A percentile compares a stretch with the other conserved stretches of the same genome.
phyloP scores from a whole-genome alignment of 2,797 vertebrate genomes.

The Micropoecilia bifurca region DNA sequence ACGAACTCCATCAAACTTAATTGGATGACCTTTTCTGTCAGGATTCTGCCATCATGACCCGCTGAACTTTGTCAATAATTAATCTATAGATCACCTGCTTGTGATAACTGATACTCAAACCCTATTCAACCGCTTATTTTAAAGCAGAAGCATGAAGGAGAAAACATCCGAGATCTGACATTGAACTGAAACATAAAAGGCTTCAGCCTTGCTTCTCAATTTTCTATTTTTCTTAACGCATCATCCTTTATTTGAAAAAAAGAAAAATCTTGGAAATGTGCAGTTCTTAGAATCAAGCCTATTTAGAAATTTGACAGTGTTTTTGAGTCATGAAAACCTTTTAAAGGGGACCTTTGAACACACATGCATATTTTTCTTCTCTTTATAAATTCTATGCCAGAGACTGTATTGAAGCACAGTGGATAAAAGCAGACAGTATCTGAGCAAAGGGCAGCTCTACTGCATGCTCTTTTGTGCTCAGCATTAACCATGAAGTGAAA shows the following conservation, averaged over 20 bases:
- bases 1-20: constrained; percentile 13
- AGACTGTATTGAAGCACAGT: constrained; percentile 40
- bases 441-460: constrained; percentile 32
- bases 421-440: constrained; percentile 42
- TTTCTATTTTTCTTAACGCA: constrained; percentile 9
- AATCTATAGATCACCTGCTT: constrained; percentile 4
- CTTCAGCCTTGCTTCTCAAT: constrained; percentile 3
- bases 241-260: background rate
- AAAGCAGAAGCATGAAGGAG: background rate
- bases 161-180: background rate
- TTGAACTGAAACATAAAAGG: constrained; percentile 16
- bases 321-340: background rate
- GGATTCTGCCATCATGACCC: constrained; percentile 10
- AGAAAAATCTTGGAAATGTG: constrained; percentile 4
- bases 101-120: background rate
- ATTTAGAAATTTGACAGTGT: constrained; percentile 3
- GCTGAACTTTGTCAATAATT: constrained; percentile 32
- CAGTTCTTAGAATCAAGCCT: constrained; percentile 1
- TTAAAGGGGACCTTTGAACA: constrained; percentile 27
- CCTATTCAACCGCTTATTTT: background rate
- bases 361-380: background rate
- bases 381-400: constrained; percentile 36
- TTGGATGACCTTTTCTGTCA: constrained; percentile 19
- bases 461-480: constrained; percentile 9
- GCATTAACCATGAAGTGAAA: constrained; percentile 37